Percentiles rank a stretch among this genome's conserved stretches.
phyloP scores from a whole-genome alignment of 2,113 vertebrate species.

The Nothobranchius kuhntae region DNA sequence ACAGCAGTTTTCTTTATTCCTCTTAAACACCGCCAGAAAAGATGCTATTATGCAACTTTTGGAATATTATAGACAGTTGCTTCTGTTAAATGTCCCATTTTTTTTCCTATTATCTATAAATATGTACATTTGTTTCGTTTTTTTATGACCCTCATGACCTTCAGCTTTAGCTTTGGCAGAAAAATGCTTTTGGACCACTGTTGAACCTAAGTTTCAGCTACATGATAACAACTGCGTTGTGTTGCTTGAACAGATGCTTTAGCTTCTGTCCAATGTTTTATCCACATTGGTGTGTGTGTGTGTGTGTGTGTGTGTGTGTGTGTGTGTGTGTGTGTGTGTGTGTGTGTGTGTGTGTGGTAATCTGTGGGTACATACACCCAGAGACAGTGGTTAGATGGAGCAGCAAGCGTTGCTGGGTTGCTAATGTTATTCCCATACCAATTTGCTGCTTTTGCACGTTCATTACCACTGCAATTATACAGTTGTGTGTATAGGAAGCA shows the following conservation, averaged over 20 bases:
- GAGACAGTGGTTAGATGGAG: conserved; percentile 37
- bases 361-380: conserved; percentile 22
- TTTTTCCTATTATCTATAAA: conserved; percentile 58
- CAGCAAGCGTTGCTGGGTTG: conserved; percentile 46
- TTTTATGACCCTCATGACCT: conserved; percentile 43
- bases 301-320: conserved; percentile 16
- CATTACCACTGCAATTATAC: conserved; percentile 79
- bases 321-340: conserved; percentile 14
- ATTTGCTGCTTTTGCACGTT: conserved; percentile 77
- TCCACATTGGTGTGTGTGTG: conserved; percentile 10
- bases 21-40: conserved; percentile 47
- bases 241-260: conserved; percentile 32
- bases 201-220: conserved; percentile 39
- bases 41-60: conserved; percentile 52
- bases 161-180: conserved; percentile 44
- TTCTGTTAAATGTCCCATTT: conserved; percentile 56
- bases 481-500: conserved; percentile 71
- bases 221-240: conserved; percentile 22
- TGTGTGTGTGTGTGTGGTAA: conserved; percentile 11
- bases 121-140: conserved; percentile 52
- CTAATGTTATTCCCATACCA: conserved; percentile 71
- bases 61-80: conserved; percentile 60
- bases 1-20: conserved; percentile 45
- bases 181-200: conserved; percentile 37
- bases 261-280: conserved; percentile 11